Evolutionary conservation across 2,888 invertebrate species (phyloP), one percentile per base, ranked within the genome.

Genomic region (Nycteola revayana): DNA sequence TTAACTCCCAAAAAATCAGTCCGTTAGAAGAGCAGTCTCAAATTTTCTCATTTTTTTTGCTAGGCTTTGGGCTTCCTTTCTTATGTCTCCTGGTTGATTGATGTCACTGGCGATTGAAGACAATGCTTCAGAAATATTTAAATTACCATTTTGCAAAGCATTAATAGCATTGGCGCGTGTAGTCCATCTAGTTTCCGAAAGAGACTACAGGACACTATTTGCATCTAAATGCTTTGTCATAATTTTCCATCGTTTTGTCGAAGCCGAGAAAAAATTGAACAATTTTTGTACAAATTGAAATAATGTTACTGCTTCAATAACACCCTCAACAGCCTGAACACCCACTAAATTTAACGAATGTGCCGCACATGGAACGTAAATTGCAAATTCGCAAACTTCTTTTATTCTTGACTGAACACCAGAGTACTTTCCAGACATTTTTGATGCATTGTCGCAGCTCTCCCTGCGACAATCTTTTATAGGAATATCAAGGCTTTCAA

Each of bases 391-490:
- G 44, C 34, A 52, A 32, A 43, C 37, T 28, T 64, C 48, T 35
- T 58, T 49, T 9, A 67, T 60, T 57, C 51, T 51, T 27, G 54
- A 42, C 42, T 64, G 50, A 29, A 59, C 32, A 29, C 61, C 60
- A 32, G 38, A 33, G 32, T 68, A 64, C 9, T 34, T 9, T 7
- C 64, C 65, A 7, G 56, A 41, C 62, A 67, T 66, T 46, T 65
- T 61, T 21, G 49, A 42, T 7, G 66, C 61, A 53, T 65, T 67
- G 48, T 65, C 62, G 40, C 63, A 62, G 23, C 46, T 46, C 34
- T 67, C 61, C 6, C 62, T 56, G 9, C 65, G 23, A 25, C 43
- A 58, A 39, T 50, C 37, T 44, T 40, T 28, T 31, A 62, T 55
- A 25, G 46, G 28, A 29, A 65, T 50, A 50, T 48, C 48, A 46